Conservation (phyloP, 2,797 vertebrate genomes). For the Microhierax caerulescens region DNA sequence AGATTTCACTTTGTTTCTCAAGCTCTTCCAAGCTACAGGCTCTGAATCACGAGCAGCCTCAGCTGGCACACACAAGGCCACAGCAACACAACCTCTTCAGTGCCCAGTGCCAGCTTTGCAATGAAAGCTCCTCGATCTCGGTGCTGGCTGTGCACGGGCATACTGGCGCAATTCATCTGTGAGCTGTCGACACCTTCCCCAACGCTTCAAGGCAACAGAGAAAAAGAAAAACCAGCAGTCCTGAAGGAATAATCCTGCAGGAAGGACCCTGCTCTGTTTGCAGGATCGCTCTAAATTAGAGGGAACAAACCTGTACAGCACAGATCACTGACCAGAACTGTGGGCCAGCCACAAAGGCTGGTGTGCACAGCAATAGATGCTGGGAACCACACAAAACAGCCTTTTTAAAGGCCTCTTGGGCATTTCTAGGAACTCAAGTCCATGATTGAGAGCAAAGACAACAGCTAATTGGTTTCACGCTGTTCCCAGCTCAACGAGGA, state of each 20-base stretch:
- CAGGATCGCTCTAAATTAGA: neutral
- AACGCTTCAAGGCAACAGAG: neutral
- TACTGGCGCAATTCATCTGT: fast-evolving
- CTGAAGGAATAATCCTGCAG: neutral
- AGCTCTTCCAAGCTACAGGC: neutral
- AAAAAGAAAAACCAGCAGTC: neutral
- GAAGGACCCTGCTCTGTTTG: neutral
- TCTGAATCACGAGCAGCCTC: fast-evolving
- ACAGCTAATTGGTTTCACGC: neutral
- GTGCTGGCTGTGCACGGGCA: neutral
- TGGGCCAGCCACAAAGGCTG: neutral
- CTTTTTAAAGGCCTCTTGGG: neutral
- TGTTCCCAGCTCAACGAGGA: neutral
- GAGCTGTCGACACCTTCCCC: neutral
- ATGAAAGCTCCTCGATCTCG: neutral
- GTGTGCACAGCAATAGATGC: neutral
- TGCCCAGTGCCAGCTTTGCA: neutral
- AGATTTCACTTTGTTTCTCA: neutral
- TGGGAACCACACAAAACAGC: neutral
- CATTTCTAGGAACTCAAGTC: neutral
- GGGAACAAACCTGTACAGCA: neutral
- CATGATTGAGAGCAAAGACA: neutral
- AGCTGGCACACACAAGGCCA: fast-evolving
- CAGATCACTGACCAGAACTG: fast-evolving
- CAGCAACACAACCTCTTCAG: neutral